Base-by-base conservation (phyloP, 2,797 vertebrate species). In the Oceanodroma leucorhoa region DNA sequence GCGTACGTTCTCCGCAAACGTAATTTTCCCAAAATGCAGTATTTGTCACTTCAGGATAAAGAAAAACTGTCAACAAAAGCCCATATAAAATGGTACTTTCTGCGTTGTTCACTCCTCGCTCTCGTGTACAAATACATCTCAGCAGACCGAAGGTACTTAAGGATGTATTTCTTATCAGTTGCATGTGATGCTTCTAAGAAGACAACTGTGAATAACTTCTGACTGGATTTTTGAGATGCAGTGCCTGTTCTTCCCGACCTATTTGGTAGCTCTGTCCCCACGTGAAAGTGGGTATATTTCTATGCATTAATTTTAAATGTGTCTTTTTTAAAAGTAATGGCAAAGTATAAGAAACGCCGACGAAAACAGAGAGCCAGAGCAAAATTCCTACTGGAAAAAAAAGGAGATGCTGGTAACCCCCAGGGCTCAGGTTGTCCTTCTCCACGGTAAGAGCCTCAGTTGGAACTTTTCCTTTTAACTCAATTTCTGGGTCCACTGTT, bases 301-400 rank as follows among this genome's bases (percentile, higher is more conserved):
- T 11, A 6, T 14, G 4, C 1, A 1, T 10, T 73, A 10, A 4
- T 38, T 55, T 55, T 14, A 14, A 67, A 55, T 3, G 2, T 80
- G 51, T 73, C 7, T 40, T 83, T 69, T 78, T 23, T 43, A 87
- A 79, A 97, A 97, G 96, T n/a, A 82, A 98, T 98, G 98, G 91
- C 96, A 32, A 98, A 96, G 70, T 82, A 81, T 48, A 97, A 96
- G 87, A 97, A 97, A 77, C 50, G 62, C 53, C 89, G 92, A 70
- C 71, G 90, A 24, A 98, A 97, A 87, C 30, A 36, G 69, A 97
- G 89, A 95, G 40, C 88, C 73, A 95, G 94, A 90, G 87, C 78
- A 11, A 97, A 93, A 83, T 60, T 34, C 30, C 81, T 24, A 6
- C 46, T 22, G 13, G 86, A 41, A 62, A 97, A 91, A 50, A 96